A percentile compares a stretch with the other conserved stretches of the same genome.
These are phyloP conservation scores for Chloroclystis v-ata DNA, from an alignment of 2,888 invertebrate genomes.

Conservation along the genomic window DNA sequence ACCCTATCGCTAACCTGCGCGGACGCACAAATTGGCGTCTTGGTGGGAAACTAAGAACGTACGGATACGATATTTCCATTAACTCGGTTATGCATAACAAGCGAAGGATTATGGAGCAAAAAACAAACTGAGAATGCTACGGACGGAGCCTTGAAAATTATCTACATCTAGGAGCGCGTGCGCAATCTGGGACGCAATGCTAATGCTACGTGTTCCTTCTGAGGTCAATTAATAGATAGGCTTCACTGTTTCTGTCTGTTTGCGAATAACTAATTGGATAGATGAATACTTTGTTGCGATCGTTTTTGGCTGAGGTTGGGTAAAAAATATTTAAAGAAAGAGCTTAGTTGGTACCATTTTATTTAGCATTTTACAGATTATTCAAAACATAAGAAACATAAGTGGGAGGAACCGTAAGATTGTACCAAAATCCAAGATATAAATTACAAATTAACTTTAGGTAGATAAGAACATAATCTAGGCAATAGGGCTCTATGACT, in stretches of 20 bases:
- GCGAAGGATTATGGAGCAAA: slow-evolving; percentile 41
- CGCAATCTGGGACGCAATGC: slow-evolving; percentile 17
- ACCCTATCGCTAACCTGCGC: slow-evolving; percentile 36
- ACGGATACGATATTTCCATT: slow-evolving; percentile 57
- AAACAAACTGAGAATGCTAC: slow-evolving; percentile 37
- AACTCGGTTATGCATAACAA: slow-evolving; percentile 53
- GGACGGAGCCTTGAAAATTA: slow-evolving; percentile 42
- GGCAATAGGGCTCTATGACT: neutral
- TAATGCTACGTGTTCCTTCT: slow-evolving; percentile 26
- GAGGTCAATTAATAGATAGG: slow-evolving; percentile 5
- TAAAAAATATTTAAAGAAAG: too few species aligned
- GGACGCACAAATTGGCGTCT: slow-evolving; percentile 72
- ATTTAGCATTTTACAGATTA: too few species aligned
- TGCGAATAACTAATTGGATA: neutral
- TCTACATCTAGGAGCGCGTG: slow-evolving; percentile 32
- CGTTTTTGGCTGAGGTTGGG: too few species aligned
- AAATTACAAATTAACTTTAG: too few species aligned
- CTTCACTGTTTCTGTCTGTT: slow-evolving; percentile 2
- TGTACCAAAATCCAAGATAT: too few species aligned
- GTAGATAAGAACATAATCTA: too few species aligned
- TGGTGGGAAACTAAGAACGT: slow-evolving; percentile 54
- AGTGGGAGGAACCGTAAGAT: too few species aligned
- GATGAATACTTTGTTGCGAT: too few species aligned
- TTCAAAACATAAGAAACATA: too few species aligned
- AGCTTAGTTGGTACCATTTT: too few species aligned